phyloP scores from a whole-genome alignment of 2,113 vertebrate genomes.

The Xenus cinereus region DNA sequence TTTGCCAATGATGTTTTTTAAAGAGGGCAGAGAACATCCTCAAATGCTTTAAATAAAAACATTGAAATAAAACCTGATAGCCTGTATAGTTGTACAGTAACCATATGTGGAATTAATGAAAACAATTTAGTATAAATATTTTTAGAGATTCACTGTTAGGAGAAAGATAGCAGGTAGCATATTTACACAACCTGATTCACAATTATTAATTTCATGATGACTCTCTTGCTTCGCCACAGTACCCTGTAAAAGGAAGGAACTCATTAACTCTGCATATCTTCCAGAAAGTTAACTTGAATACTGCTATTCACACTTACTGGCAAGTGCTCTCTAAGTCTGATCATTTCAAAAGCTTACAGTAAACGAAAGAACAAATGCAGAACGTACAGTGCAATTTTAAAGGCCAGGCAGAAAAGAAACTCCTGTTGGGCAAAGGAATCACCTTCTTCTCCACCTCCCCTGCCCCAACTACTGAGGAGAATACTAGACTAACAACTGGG shows the following conservation, averaged over 20 bases:
- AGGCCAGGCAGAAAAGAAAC: not conserved
- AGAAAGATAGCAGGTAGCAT: not conserved
- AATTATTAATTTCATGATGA: not conserved
- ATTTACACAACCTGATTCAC: not conserved
- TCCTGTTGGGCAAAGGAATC: not conserved
- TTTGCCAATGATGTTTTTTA: not conserved
- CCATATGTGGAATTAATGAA: not conserved
- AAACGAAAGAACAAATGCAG: not conserved
- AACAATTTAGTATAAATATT: not conserved
- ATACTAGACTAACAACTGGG: not conserved
- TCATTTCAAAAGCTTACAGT: not conserved
- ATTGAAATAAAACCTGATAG: not conserved
- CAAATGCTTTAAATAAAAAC: not conserved
- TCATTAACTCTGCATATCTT: not conserved
- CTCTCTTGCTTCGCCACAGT: not conserved
- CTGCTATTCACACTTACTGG: not conserved
- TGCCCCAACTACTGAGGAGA: not conserved
- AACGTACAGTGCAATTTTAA: not conserved
- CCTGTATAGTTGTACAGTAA: not conserved
- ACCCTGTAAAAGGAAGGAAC: not conserved
- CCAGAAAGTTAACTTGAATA: not conserved
- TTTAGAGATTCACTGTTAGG: not conserved
- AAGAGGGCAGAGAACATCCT: not conserved
- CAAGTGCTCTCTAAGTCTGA: not conserved
- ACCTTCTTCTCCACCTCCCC: not conserved